Percentiles rank a stretch among this genome's conserved stretches.
Evolutionary conservation across 2,113 vertebrate genomes (phyloP).

Genomic region (Columbina picui): DNA sequence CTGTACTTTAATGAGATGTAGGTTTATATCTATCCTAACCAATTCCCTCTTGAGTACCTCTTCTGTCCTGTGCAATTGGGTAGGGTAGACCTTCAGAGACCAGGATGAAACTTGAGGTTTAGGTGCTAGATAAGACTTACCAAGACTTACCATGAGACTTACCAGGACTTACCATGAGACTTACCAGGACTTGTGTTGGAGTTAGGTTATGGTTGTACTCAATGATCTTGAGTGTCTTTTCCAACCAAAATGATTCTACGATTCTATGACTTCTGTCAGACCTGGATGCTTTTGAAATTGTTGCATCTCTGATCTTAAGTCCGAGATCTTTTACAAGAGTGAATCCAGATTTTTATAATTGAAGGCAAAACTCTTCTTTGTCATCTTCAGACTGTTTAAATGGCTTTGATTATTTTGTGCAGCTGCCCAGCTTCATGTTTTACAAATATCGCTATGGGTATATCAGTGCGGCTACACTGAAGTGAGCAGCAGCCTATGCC

Average conservation of each 20-base stretch:
- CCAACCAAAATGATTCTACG: no score
- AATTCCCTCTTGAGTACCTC: neutral
- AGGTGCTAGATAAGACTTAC: neutral
- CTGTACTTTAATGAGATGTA: rapidly evolving
- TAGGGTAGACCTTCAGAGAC: neutral
- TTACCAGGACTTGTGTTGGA: no score
- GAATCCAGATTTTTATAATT: neutral
- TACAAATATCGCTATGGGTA: neutral
- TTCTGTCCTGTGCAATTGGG: neutral
- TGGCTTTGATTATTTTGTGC: neutral
- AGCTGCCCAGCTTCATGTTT: neutral
- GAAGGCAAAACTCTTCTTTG: neutral
- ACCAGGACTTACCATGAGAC: no score
- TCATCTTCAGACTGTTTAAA: neutral
- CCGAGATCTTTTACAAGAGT: neutral
- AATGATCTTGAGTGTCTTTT: no score
- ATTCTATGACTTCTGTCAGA: neutral
- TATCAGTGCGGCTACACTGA: neutral
- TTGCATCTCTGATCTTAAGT: neutral
- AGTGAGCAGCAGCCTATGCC: rapidly evolving
- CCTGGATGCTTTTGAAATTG: neutral
- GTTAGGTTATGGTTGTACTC: no score
- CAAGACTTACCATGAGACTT: neutral
- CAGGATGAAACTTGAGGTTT: neutral
- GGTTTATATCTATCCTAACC: neutral